Conservation (phyloP, 1,140 invertebrate species). For the Camponotus floridanus region DNA sequence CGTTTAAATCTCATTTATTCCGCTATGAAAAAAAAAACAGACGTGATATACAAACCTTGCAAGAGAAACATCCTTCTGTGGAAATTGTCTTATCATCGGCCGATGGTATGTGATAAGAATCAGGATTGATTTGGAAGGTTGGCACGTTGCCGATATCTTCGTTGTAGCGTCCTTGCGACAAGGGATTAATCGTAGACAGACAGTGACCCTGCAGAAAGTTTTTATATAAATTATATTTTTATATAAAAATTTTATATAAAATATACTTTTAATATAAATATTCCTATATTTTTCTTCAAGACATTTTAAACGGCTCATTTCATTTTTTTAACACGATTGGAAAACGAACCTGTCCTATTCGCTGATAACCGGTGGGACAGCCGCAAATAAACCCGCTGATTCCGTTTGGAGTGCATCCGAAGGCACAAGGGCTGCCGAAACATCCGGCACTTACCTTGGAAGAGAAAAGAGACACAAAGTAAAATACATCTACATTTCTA, state of each 20-base stretch:
- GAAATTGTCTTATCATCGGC: slow-evolving; percentile 91
- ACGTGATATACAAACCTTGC: slow-evolving; percentile 88
- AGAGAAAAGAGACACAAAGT: background rate
- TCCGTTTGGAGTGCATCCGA: slow-evolving; percentile 91
- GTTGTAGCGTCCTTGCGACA: slow-evolving; percentile 84
- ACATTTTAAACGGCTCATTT: background rate
- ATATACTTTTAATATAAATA: slow-evolving; percentile 19
- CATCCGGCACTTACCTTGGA: slow-evolving; percentile 89
- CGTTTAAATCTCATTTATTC: background rate
- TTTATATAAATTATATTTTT: slow-evolving; percentile 13
- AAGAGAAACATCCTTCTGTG: slow-evolving; percentile 96
- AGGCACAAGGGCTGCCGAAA: slow-evolving; percentile 91
- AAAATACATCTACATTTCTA: background rate
- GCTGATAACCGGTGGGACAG: slow-evolving; percentile 93
- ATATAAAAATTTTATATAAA: background rate
- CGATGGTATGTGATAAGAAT: slow-evolving; percentile 85
- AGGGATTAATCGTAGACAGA: slow-evolving; percentile 91
- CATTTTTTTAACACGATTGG: background rate
- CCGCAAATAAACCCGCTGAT: slow-evolving; percentile 90
- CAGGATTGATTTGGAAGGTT: slow-evolving; percentile 88
- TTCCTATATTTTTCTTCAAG: background rate
- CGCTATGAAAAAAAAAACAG: background rate
- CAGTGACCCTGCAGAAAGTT: slow-evolving; percentile 90
- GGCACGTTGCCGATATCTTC: slow-evolving; percentile 90
- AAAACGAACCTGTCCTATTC: slow-evolving; percentile 88